Evolutionary conservation across 2,113 vertebrate genomes (phyloP).

Genomic region (Oreochromis aureus): DNA sequence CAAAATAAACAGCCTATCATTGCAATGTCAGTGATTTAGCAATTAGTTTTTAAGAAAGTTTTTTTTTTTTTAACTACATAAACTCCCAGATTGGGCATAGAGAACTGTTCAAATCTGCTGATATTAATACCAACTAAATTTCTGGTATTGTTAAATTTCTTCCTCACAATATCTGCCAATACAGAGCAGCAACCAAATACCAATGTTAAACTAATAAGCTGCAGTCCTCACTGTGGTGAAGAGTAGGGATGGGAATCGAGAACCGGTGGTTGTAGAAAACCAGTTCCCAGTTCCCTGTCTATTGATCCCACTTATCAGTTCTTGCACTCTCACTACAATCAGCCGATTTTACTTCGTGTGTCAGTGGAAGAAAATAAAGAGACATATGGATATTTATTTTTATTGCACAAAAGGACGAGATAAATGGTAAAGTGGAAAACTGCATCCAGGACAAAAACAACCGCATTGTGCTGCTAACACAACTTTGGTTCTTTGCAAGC

Average conservation of each 20-base stretch:
- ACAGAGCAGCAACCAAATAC: not conserved
- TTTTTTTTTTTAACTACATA: not conserved
- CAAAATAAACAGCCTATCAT: not conserved
- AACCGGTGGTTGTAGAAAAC: not conserved
- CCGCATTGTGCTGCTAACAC: not conserved
- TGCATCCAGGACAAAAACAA: not conserved
- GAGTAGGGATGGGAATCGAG: not conserved
- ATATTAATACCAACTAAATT: not conserved
- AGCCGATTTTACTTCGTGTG: not conserved
- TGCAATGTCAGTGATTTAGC: not conserved
- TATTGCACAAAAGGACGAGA: not conserved
- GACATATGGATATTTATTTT: not conserved
- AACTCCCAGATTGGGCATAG: not conserved
- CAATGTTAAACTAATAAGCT: not conserved
- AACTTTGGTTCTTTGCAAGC: not conserved
- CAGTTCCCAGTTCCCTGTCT: not conserved
- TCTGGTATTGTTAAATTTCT: not conserved
- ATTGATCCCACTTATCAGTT: not conserved
- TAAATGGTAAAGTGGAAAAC: not conserved
- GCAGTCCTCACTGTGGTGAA: not conserved
- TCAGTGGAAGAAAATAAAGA: not conserved
- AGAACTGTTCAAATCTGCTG: not conserved
- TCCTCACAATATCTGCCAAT: not conserved
- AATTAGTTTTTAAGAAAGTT: not conserved
- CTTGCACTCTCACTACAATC: not conserved